These are phyloP conservation scores for Clamator glandarius DNA, from an alignment of 2,797 vertebrate species.

Conservation along the genomic window DNA sequence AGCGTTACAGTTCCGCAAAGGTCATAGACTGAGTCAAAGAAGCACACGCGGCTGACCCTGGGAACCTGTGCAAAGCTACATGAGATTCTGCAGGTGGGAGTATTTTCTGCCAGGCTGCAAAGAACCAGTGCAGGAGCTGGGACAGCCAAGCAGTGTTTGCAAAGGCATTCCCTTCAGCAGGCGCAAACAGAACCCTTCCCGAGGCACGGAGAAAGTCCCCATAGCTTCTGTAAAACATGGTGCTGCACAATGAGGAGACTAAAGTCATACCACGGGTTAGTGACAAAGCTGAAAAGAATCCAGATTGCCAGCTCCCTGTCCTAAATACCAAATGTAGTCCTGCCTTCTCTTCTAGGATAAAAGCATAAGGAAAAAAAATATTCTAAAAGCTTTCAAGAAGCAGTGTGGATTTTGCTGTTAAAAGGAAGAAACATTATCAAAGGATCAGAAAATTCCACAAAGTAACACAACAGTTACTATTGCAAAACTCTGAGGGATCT, in stretches of 20 bases:
- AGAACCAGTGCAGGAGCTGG: neutral
- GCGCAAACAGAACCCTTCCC: neutral
- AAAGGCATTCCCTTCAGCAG: neutral
- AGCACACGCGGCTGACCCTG: fast-evolving
- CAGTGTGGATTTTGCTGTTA: conserved; percentile 45
- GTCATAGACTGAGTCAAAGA: neutral
- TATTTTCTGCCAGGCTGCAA: neutral
- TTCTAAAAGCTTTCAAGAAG: conserved; percentile 45
- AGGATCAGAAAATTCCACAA: conserved; percentile 65
- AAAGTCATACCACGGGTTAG: neutral
- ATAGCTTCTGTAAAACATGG: neutral
- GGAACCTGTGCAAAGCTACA: neutral
- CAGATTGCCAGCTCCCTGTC: conserved; percentile 56
- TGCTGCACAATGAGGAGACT: neutral
- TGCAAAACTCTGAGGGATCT: conserved; percentile 65
- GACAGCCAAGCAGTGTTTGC: neutral
- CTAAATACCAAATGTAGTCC: conserved; percentile 57
- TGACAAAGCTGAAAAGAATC: conserved; percentile 67
- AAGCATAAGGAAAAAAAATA: conserved; percentile 9
- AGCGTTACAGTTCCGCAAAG: neutral
- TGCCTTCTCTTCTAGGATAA: conserved; percentile 52
- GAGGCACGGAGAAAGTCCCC: neutral
- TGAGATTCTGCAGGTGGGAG: neutral
- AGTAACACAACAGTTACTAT: conserved; percentile 50
- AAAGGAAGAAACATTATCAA: conserved; percentile 54